Base-by-base conservation (phyloP, 2,888 invertebrate genomes). In the Sipha maydis region DNA sequence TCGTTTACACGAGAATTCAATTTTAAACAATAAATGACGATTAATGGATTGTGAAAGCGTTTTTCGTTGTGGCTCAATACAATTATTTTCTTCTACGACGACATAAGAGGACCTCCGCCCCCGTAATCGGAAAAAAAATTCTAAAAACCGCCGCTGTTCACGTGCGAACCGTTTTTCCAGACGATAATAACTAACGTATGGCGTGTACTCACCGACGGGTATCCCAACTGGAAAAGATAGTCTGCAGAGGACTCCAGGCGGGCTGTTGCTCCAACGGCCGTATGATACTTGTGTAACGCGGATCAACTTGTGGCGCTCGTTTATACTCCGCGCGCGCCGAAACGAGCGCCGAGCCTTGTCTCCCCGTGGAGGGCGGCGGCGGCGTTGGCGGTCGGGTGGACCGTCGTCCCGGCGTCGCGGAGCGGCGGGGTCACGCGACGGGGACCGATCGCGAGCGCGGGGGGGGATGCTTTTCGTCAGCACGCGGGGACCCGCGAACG, bases 221-320 rank as follows among this genome's bases (percentile, higher is more conserved):
- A 28, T 69, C 69, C 69, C 7, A 25, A 1, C 21, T 28, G 69
- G 69, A 28, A 69, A 14, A 71, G 41, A 38, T 8, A 75, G n/a
- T 14, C 38, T 25, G 17, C 31, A n/a, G 56, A 28, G 84, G 38
- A 83, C 73, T 75, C 34, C 38, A 14, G 19, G 79, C 7, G 31
- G 86, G 80, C 88, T 88, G 88, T 82, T 88, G 79, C 82, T 88
- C 73, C 88, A 76, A 82, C 82, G 88, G 82, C 88, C 88, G 88
- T 82, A 25, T 82, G 31, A 67, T 76, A 82, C 88, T 88, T 88
- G 88, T 88, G 88, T 75, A 82, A 61, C 17, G 88, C 73, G 31
- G 75, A 88, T 82, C 80, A 88, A 88, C 88, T 88, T 88, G 88
- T 88, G 82, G 88, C 88, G 88, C 82, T 88, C 88, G 88, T 88